phyloP scores from a whole-genome alignment of 2,113 vertebrate species.

The Marcusenius ussheri region DNA sequence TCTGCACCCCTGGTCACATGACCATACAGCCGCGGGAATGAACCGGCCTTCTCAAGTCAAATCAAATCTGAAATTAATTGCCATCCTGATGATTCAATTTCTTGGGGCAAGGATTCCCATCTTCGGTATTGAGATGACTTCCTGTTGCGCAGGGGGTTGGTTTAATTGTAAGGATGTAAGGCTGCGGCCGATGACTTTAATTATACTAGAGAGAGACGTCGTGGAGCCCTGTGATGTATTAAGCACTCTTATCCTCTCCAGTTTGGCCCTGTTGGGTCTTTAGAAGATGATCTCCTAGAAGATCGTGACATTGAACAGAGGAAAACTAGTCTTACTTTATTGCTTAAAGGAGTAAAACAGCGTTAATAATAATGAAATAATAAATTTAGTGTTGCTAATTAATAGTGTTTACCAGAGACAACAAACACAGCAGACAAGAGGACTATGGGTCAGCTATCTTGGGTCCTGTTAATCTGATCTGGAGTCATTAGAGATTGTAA shows the following conservation, averaged over 20 bases:
- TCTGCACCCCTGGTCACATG: neutral
- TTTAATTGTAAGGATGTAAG: neutral
- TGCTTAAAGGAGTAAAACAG: neutral
- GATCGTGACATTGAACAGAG: neutral
- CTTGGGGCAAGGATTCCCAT: neutral
- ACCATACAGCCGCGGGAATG: neutral
- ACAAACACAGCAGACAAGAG: neutral
- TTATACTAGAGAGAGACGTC: neutral
- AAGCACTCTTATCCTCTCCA: neutral
- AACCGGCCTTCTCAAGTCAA: neutral
- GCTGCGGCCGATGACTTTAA: neutral
- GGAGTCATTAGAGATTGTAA: neutral
- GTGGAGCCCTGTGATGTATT: neutral
- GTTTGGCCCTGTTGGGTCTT: neutral
- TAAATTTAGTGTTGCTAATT: neutral
- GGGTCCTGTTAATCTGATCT: neutral
- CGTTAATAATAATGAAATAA: neutral
- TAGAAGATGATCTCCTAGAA: neutral
- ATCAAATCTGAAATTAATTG: slow-evolving; percentile 6
- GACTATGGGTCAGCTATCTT: neutral
- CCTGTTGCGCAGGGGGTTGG: neutral
- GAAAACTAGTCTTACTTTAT: neutral
- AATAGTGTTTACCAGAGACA: neutral
- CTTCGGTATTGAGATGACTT: neutral
- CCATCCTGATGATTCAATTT: neutral